Conservation (phyloP, 1,140 invertebrate species). For the Lordiphosa collinella region DNA sequence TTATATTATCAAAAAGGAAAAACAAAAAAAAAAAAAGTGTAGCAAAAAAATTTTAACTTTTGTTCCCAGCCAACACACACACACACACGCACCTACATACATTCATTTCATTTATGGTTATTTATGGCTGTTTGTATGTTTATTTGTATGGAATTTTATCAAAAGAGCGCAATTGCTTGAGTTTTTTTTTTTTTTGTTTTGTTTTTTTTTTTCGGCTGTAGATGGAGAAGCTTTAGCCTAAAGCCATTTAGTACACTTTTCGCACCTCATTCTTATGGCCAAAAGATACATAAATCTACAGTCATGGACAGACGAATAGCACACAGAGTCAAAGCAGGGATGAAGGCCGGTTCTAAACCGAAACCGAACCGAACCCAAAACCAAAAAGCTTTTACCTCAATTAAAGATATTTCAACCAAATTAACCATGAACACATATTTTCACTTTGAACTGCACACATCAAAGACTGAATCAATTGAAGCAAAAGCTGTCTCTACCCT, state of each 20-base stretch:
- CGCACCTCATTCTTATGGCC: slow-evolving; percentile 54
- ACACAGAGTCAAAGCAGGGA: too few species aligned
- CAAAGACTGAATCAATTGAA: too few species aligned
- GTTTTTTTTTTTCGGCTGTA: slow-evolving; percentile 8
- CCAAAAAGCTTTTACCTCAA: too few species aligned
- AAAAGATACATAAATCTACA: slow-evolving; percentile 39
- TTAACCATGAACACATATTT: too few species aligned
- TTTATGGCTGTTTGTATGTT: slow-evolving; percentile 32
- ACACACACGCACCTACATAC: neutral
- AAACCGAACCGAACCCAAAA: too few species aligned
- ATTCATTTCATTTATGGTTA: slow-evolving; percentile 52
- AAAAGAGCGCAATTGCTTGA: slow-evolving; percentile 23
- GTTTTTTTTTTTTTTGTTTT: slow-evolving; percentile 16
- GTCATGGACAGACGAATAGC: too few species aligned
- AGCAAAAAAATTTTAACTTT: slow-evolving; percentile 20
- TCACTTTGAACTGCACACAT: too few species aligned
- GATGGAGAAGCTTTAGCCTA: slow-evolving; percentile 19
- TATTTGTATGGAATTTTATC: slow-evolving; percentile 57
- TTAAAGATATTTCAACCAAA: too few species aligned
- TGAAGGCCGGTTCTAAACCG: too few species aligned
- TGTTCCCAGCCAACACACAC: slow-evolving; percentile 2
- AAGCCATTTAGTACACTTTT: slow-evolving; percentile 67
- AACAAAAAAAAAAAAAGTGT: slow-evolving; percentile 1
- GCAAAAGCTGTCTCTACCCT: too few species aligned
- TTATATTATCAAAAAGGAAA: slow-evolving; percentile 30